phyloP scores from a whole-genome alignment of 2,888 invertebrate species.

The Watsonalla binaria region DNA sequence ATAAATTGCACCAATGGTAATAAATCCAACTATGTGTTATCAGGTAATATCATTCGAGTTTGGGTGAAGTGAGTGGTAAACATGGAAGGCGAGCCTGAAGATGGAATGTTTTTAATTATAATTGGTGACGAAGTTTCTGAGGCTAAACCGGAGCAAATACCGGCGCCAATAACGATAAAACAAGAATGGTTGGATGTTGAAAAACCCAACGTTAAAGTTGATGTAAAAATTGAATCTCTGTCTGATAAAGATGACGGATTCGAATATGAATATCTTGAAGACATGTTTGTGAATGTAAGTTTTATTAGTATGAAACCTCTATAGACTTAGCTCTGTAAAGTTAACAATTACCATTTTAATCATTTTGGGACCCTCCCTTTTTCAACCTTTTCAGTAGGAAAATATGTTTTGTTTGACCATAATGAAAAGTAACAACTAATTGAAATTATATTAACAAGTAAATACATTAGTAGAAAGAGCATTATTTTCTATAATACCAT shows the following conservation, averaged over 20 bases:
- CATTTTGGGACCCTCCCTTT: neutral
- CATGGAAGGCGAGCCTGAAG: conserved; percentile 30
- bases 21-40: no score
- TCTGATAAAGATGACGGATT: neutral
- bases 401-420: no score
- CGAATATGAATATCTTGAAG: conserved; percentile 1
- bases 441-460: no score
- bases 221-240: conserved; percentile 10
- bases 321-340: no score
- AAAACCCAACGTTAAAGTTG: conserved; percentile 13
- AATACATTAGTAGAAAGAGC: no score
- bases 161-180: conserved; percentile 22
- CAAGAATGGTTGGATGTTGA: conserved; percentile 21
- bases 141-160: conserved; percentile 23
- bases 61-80: neutral
- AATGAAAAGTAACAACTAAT: no score
- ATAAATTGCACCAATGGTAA: no score
- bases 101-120: conserved; percentile 41
- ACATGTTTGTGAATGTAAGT: neutral
- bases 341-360: neutral
- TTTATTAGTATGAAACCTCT: no score
- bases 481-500: no score
- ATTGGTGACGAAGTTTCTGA: conserved; percentile 25
- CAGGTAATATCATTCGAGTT: neutral
- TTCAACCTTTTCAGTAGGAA: no score